Evolutionary conservation across 2,888 invertebrate genomes (phyloP), one percentile per base, ranked within the genome.

Genomic region (Stegana nigrithorax): DNA sequence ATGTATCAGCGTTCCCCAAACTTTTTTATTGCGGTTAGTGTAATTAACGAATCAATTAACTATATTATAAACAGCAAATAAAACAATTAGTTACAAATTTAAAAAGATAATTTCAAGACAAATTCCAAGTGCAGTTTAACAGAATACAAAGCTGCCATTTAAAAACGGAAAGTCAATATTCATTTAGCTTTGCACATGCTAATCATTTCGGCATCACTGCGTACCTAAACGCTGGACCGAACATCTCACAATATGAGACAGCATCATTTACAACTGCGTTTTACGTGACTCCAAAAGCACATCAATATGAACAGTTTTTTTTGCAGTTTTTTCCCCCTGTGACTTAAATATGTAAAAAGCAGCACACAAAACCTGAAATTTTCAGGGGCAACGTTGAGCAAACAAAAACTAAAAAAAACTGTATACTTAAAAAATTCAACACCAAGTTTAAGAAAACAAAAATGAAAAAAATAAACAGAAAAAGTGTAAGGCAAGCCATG

Each of bases 371-470:
- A 81, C 83, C 81, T 71, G 81, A 80, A 72, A 71, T 74, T 76
- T 81, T 82, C 83, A 81, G 72, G 81, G 81, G 73, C 81, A 83
- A 78, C 65, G 61, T n/a, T n/a, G 65, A 42, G 57, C 71, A 75
- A 73, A 69, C 64, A 66, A 63, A 67, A n/a, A 39, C n/a, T n/a
- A n/a, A n/a, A n/a, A n/a, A n/a, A n/a, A n/a, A n/a, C n/a, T n/a
- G n/a, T n/a, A n/a, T n/a, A n/a, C n/a, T n/a, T n/a, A 73, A 69
- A 63, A 66, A 62, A 67, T 58, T 14, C 65, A 72, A 66, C 63
- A 57, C 60, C 55, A 60, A 58, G n/a, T n/a, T n/a, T n/a, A n/a
- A 58, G 53, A 59, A 65, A 62, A 63, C 64, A 60, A 62, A 56
- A 66, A 62, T 61, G 62, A 32, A 59, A 29, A 29, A 67, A 73